Evolutionary conservation across 1,140 invertebrate genomes (phyloP).

Genomic region (Eufriesea mexicana): DNA sequence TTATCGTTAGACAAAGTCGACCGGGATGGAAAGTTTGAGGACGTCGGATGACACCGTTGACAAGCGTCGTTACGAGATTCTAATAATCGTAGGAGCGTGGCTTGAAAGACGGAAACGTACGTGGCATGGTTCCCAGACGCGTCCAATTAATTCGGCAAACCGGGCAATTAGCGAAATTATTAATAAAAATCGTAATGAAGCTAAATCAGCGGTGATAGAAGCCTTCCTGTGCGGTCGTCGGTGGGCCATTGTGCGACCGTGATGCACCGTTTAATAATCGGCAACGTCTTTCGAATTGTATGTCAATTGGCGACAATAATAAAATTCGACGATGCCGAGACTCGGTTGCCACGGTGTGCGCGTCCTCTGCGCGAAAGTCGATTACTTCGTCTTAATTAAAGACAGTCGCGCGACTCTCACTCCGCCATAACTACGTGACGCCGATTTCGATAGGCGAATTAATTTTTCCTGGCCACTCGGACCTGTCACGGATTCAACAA

Average conservation of each 20-base stretch:
- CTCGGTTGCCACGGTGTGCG: neutral
- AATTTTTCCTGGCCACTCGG: neutral
- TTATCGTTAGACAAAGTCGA: no score
- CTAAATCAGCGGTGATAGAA: slow-evolving; percentile 79
- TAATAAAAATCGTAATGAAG: slow-evolving; percentile 79
- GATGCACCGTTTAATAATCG: slow-evolving; percentile 67
- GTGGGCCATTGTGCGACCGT: slow-evolving; percentile 64
- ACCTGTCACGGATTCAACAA: no score
- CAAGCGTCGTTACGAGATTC: no score
- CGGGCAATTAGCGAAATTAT: slow-evolving; percentile 77
- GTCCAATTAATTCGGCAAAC: slow-evolving; percentile 76
- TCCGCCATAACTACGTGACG: no score
- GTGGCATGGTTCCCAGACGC: slow-evolving; percentile 68
- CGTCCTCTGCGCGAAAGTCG: slow-evolving; percentile 35
- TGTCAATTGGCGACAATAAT: slow-evolving; percentile 73
- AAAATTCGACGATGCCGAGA: slow-evolving; percentile 66
- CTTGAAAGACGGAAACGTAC: slow-evolving; percentile 29
- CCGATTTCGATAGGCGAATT: neutral
- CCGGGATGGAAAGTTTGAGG: neutral
- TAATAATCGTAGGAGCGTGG: no score
- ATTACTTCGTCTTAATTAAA: slow-evolving; percentile 48
- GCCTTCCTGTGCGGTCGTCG: slow-evolving; percentile 78
- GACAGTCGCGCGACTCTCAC: neutral
- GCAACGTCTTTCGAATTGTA: slow-evolving; percentile 72
- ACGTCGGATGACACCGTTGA: neutral